Evolutionary conservation across 1,140 invertebrate species (phyloP), one percentile per base, ranked within the genome.

Genomic region (Drosophila micromelanica): DNA sequence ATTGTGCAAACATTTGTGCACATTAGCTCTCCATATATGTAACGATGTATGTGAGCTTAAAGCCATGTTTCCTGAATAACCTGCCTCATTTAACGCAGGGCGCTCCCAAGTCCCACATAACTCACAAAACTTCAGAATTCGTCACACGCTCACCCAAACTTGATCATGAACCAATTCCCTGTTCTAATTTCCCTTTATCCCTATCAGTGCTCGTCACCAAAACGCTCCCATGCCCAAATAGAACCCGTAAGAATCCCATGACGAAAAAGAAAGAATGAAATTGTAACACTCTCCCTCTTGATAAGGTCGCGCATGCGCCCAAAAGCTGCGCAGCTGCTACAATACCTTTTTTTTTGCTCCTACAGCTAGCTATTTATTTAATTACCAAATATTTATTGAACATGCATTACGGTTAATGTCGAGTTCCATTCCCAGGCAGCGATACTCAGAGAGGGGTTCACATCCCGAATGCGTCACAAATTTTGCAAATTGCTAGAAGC

Each of bases 381-480:
- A 87, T 87, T 87, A 87, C 80, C 84, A 87, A 89, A 87, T 87
- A 87, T 87, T 90, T 87, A 87, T 87, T 87, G 84, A 87, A 84
- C 84, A 87, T 89, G 73, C 82, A 87, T 87, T 86, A 86, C 78
- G 78, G 71, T 78, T 86, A 87, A 86, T 86, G 85, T 78, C 51
- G 62, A 57, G 65, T 76, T 64, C 55, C 65, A 48, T 62, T 68
- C 67, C 61, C 77, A 69, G 37, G 64, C 45, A 37, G 43, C 20
- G 20, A 45, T 56, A n/a, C 38, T 46, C 27, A 27, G 23, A 59
- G 59, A 59, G 45, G 64, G 64, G 43, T 59, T 48, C 62, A 57
- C 65, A 8, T 35, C 27, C 56, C 55, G 56, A 71, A 71, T 89
- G 84, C 76, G 79, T 73, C 69, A 49, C 73, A 68, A 84, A 80